Evolutionary conservation across 2,888 invertebrate genomes (phyloP), one percentile per base, ranked within the genome.

Genomic region (Phragmatobia fuliginosa): DNA sequence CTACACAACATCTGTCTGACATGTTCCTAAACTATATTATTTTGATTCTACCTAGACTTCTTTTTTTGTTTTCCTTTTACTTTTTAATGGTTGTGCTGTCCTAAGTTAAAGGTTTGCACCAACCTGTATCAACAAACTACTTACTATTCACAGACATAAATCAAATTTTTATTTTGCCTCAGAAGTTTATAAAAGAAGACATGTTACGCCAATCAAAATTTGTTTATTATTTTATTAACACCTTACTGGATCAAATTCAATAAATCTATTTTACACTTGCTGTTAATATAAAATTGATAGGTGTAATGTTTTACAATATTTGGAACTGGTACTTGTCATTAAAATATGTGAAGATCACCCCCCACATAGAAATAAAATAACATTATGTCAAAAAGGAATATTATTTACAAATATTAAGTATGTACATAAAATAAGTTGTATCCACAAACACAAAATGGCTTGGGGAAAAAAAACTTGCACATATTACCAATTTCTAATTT

Each of bases 401-500:
- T 56, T 56, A 56, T 56, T 56, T 56, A 56, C 56, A 56, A 56
- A 56, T 28, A 56, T 56, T 16, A 25, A 56, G 25, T 14, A 56
- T 56, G 16, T 56, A 56, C 56, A 56, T 56, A 5, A 52, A 16
- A 56, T 56, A 28, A 28, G 16, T 28, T 28, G 16, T 56, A 52
- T 52, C 25, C 52, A 52, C 52, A 52, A 25, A 52, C 28, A 56
- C 10, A 49, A 49, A 28, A 56, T 28, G 5, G 28, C 25, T 28
- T 0, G n/a, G 28, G 25, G 7, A 56, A 56, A 28, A 16, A 31
- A 21, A 11, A 28, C 28, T 41, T 38, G 62, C 18, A 28, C 38
- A 38, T 28, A 38, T 25, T 28, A 38, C 16, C 36, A 25, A 36
- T 10, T n/a, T 31, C 63, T 63, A n/a, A 49, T 31, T n/a, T 16